These are phyloP conservation scores for Tyrannus savana DNA, from an alignment of 2,113 vertebrate genomes.

Conservation along the genomic window DNA sequence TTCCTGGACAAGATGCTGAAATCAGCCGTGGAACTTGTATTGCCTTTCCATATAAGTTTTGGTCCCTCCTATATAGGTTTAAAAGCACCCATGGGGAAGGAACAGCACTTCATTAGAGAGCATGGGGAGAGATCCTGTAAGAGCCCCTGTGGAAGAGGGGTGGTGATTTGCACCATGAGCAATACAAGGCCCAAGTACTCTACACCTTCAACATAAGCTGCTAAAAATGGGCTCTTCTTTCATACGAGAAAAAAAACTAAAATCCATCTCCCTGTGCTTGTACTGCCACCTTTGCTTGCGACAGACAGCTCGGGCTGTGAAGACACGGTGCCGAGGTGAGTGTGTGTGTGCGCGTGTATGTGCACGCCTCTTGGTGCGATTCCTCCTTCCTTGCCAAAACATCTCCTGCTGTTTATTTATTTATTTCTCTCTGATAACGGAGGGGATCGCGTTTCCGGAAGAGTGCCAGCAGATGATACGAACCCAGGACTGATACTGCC, in stretches of 20 bases:
- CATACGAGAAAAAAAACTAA: background rate
- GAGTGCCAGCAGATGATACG: slow-evolving; percentile 88
- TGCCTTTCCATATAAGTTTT: background rate
- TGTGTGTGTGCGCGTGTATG: background rate
- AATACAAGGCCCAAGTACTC: background rate
- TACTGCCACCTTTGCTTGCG: slow-evolving; percentile 50
- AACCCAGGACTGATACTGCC: slow-evolving; percentile 86
- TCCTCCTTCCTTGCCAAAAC: slow-evolving; percentile 71
- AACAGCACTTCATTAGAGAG: background rate
- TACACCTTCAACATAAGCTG: background rate
- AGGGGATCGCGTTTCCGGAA: slow-evolving; percentile 90
- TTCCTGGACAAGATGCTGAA: background rate
- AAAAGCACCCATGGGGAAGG: background rate
- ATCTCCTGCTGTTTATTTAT: slow-evolving; percentile 75
- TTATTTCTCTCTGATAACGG: slow-evolving; percentile 84
- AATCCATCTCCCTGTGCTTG: background rate
- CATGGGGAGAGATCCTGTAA: background rate
- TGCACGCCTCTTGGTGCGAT: slow-evolving; percentile 51
- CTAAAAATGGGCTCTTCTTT: background rate
- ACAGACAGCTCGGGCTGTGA: background rate
- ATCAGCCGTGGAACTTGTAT: background rate
- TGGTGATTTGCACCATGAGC: background rate
- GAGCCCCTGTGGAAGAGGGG: rapidly evolving
- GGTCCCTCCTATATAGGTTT: background rate
- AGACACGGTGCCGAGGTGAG: background rate